Percentiles rank a stretch among this genome's conserved stretches.
phyloP scores from a whole-genome alignment of 2,797 vertebrate species.

The Gouania willdenowi region DNA sequence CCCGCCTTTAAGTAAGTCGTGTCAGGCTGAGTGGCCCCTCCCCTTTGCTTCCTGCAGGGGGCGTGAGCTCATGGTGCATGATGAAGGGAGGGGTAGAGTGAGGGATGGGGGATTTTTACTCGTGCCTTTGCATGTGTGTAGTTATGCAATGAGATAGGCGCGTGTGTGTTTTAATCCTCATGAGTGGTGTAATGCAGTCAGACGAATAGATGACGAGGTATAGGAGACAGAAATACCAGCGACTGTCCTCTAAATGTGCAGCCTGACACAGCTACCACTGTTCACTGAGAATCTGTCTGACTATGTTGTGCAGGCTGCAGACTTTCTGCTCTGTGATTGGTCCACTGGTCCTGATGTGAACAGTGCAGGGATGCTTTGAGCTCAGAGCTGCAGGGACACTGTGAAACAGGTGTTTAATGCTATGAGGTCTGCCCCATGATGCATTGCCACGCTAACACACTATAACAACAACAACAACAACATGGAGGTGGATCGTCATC shows the following conservation, averaged over 20 bases:
- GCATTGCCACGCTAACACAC: conserved; percentile 39
- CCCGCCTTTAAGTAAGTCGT: conserved; percentile 37
- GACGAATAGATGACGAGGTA: conserved; percentile 39
- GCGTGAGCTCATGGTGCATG: conserved; percentile 68
- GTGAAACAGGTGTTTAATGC: conserved; percentile 50
- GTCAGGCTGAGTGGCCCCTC: conserved; percentile 38
- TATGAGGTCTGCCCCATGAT: conserved; percentile 31
- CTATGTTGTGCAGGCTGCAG: conserved; percentile 13
- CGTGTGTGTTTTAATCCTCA: conserved; percentile 63
- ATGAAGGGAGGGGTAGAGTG: conserved; percentile 40
- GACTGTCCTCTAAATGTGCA: background rate
- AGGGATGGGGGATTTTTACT: conserved; percentile 37
- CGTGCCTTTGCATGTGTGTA: conserved; percentile 69
- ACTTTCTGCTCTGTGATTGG: conserved; percentile 37
- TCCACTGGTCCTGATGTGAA: conserved; percentile 26
- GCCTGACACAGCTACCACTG: background rate
- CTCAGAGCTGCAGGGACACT: conserved; percentile 32
- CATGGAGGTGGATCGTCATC: conserved; percentile 43
- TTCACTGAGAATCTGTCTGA: conserved; percentile 4
- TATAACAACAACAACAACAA: conserved; percentile 45
- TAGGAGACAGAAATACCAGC: conserved; percentile 32
- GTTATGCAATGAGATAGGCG: conserved; percentile 69
- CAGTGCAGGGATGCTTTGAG: conserved; percentile 19
- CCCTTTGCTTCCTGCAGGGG: conserved; percentile 58
- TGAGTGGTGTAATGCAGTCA: conserved; percentile 59